A percentile compares a stretch with the other conserved stretches of the same genome.
Conservation (phyloP, 2,888 invertebrate genomes). For the Stenchaetothrips biformis region DNA sequence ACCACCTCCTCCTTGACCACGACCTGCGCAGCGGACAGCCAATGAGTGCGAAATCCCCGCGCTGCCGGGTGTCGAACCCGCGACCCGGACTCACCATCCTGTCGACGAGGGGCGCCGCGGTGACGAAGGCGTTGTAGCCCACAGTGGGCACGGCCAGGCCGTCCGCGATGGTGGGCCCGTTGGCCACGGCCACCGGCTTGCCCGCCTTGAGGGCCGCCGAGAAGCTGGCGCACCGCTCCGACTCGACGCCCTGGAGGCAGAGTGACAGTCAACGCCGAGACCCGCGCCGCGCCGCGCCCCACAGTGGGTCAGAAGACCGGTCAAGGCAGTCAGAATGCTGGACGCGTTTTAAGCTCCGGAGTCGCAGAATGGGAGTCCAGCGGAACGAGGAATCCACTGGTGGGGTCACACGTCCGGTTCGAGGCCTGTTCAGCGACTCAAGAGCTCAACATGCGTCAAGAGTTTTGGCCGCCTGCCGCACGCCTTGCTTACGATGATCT, state of each 20-base stretch:
- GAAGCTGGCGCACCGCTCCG: conserved; percentile 87
- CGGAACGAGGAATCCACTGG: too few relatives aligned
- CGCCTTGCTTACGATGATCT: conserved; percentile 70
- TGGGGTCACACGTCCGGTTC: too few relatives aligned
- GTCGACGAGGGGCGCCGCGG: conserved; percentile 67
- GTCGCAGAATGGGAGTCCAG: too few relatives aligned
- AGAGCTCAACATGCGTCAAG: too few relatives aligned
- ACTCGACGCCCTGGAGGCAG: conserved; percentile 73
- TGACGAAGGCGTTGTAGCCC: conserved; percentile 78
- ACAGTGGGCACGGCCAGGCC: conserved; percentile 84
- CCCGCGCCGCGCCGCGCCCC: too few relatives aligned
- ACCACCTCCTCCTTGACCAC: conserved; percentile 79
- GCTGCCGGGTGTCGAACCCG: neutral
- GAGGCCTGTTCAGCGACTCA: too few relatives aligned
- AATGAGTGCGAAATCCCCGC: neutral
- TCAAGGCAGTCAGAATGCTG: too few relatives aligned
- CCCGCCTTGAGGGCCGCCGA: conserved; percentile 63
- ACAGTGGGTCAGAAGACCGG: too few relatives aligned
- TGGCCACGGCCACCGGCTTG: conserved; percentile 61
- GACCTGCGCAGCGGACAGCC: conserved; percentile 46
- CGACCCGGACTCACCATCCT: conserved; percentile 59
- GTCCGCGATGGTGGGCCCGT: conserved; percentile 76
- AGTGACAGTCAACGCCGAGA: neutral
- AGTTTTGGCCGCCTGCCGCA: too few relatives aligned
- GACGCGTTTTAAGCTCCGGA: too few relatives aligned